Evolutionary conservation across 2,888 invertebrate genomes (phyloP).

Genomic region (Agriopis marginaria): DNA sequence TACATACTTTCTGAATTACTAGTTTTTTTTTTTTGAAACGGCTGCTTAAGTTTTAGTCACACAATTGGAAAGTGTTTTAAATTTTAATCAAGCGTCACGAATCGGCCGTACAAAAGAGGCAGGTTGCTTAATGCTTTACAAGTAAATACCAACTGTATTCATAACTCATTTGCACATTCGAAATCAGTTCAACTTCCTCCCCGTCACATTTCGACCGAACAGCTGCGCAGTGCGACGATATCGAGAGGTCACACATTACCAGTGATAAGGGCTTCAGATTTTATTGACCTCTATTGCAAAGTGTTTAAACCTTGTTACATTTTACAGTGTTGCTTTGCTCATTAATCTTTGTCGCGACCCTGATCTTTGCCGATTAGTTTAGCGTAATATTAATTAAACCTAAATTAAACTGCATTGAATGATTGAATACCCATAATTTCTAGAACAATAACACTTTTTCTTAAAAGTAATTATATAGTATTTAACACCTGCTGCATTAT

Average conservation of each 20-base stretch:
- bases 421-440: no score
- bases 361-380: constrained; percentile 17
- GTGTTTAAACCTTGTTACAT: constrained; percentile 25
- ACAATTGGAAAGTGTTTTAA: constrained; percentile 22
- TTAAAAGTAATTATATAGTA: not conserved
- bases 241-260: constrained; percentile 62
- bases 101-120: constrained; percentile 7
- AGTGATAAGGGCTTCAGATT: constrained; percentile 59
- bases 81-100: constrained; percentile 15
- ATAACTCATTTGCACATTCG: constrained; percentile 30
- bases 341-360: constrained; percentile 33
- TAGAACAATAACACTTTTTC: no score
- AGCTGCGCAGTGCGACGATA: constrained; percentile 70
- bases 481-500: constrained; percentile 19
- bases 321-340: constrained; percentile 26
- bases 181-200: constrained; percentile 40
- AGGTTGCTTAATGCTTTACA: constrained; percentile 10
- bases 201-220: constrained; percentile 43
- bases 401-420: no score
- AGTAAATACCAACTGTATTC: not conserved
- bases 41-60: constrained; percentile 15
- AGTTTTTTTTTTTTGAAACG: constrained; percentile 9
- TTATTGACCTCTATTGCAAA: constrained; percentile 53
- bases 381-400: not conserved
- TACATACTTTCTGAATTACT: not conserved